Conservation (phyloP, 2,797 vertebrate genomes). For the Enteromius trimaculatus region DNA sequence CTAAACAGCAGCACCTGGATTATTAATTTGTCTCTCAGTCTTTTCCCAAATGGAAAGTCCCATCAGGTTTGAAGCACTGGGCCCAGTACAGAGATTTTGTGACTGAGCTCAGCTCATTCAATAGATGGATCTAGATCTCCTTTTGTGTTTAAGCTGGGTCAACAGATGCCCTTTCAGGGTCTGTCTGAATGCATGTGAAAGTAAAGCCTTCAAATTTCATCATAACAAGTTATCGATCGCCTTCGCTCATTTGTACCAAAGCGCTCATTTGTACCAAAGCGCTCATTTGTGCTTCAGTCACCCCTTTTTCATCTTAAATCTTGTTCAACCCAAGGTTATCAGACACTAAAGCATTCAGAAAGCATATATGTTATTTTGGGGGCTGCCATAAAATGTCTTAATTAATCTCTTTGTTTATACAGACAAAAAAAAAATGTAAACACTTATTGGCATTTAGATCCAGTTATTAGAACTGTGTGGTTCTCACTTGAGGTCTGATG, state of each 20-base stretch:
- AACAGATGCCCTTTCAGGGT: conserved; percentile 11
- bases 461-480: neutral
- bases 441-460: neutral
- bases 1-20: neutral
- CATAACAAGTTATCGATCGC: conserved; percentile 47
- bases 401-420: neutral
- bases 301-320: neutral
- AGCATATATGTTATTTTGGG: neutral
- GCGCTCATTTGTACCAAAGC: neutral
- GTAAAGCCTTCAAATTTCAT: conserved; percentile 48
- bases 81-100: conserved; percentile 3
- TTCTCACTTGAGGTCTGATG: neutral
- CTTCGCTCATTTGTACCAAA: neutral
- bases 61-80: neutral
- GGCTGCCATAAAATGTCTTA: neutral
- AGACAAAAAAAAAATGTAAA: neutral
- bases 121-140: conserved; percentile 43
- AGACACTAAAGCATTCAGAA: neutral
- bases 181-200: conserved; percentile 34
- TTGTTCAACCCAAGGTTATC: conserved; percentile 11
- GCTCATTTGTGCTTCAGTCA: neutral
- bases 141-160: conserved; percentile 11
- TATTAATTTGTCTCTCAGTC: neutral
- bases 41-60: neutral
- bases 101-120: conserved; percentile 26